phyloP scores from a whole-genome alignment of 2,113 vertebrate genomes.

The Cephalopterus ornatus region DNA sequence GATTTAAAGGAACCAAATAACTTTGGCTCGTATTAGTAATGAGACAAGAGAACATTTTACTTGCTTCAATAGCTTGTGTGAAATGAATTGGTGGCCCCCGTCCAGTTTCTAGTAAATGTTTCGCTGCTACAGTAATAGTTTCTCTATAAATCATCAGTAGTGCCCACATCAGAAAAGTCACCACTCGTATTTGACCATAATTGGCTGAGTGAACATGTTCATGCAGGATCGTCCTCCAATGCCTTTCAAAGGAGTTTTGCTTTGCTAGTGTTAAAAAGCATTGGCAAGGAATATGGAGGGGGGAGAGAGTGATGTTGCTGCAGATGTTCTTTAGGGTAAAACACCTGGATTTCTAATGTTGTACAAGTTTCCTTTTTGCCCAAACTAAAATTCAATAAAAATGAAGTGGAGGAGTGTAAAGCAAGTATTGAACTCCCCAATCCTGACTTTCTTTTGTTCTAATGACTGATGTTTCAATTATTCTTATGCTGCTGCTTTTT shows the following conservation, averaged over 20 bases:
- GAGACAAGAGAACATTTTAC: slow-evolving; percentile 17
- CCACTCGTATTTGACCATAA: slow-evolving; percentile 34
- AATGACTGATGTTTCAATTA: neutral
- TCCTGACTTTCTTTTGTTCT: neutral
- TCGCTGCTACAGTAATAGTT: neutral
- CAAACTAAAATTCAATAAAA: neutral
- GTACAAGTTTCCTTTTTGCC: neutral
- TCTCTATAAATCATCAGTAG: slow-evolving; percentile 34
- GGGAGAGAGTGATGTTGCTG: neutral
- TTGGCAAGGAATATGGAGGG: neutral
- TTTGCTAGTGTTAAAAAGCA: neutral
- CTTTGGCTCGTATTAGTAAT: slow-evolving; percentile 6
- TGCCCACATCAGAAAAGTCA: slow-evolving; percentile 22
- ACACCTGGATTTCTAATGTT: neutral
- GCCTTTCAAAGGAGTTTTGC: neutral
- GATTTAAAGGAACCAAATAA: slow-evolving; percentile 18
- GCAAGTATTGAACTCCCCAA: neutral
- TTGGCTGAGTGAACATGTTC: neutral
- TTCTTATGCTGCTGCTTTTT: neutral
- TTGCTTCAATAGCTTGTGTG: slow-evolving; percentile 29
- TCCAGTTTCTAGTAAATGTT: slow-evolving; percentile 61
- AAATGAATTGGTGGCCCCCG: slow-evolving; percentile 48
- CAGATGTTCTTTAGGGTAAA: neutral
- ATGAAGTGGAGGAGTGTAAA: neutral
- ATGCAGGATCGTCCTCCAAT: neutral